A percentile compares a stretch with the other conserved stretches of the same genome.
Evolutionary conservation across 2,113 vertebrate genomes (phyloP).

Genomic region (Protomyctophum bolini): DNA sequence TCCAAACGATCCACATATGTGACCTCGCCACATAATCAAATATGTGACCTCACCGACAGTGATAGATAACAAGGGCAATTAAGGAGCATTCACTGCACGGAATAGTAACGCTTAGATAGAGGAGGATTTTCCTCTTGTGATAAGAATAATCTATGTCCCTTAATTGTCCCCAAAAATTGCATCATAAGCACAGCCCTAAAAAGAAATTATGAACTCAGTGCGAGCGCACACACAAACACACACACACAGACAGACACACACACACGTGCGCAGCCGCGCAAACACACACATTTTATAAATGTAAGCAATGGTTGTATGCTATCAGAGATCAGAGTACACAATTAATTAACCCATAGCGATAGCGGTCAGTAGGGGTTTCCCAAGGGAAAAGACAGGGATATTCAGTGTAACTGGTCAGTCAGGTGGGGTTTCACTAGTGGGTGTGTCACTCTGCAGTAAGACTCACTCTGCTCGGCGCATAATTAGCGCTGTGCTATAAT

Average conservation of each 20-base stretch:
- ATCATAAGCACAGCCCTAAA: not conserved
- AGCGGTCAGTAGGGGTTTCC: no score
- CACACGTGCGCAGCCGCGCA: no score
- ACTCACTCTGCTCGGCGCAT: not conserved
- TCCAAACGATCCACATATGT: not conserved
- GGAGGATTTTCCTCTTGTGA: constrained; percentile 19
- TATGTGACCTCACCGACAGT: constrained; percentile 3
- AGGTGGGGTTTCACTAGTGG: not conserved
- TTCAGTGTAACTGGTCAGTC: constrained; percentile 1
- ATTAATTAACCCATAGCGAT: no score
- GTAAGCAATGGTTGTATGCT: no score
- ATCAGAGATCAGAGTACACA: no score
- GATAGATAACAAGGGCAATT: constrained; percentile 57
- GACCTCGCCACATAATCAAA: constrained; percentile 24
- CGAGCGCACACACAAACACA: not conserved
- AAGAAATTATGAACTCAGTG: not conserved
- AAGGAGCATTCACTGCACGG: constrained; percentile 32
- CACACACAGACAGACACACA: not conserved
- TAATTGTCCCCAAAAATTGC: not conserved
- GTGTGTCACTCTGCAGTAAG: no score
- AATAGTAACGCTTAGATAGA: constrained; percentile 32
- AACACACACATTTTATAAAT: no score
- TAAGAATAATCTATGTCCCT: constrained; percentile 40
- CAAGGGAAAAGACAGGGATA: not conserved
- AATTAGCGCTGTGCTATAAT: no score